A percentile compares a stretch with the other conserved stretches of the same genome.
Conservation (phyloP, 1,140 invertebrate species). For the Hydropsyche tenuis region DNA sequence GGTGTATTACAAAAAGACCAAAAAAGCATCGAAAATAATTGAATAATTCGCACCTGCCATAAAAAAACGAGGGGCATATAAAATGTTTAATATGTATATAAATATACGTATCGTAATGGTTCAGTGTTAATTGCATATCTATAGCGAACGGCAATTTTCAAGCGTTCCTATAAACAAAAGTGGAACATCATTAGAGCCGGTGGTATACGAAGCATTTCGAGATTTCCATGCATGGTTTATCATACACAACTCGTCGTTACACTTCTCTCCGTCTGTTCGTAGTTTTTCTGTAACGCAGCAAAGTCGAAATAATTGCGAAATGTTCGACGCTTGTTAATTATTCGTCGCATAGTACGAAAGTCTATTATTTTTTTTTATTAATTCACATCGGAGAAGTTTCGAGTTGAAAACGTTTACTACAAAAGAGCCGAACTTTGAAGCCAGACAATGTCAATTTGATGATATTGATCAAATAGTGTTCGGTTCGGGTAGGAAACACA, state of each 20-base stretch:
- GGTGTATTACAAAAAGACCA: too few species aligned
- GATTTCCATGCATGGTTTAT: constrained; percentile 27
- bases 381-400: too few species aligned
- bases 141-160: neutral
- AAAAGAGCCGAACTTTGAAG: neutral
- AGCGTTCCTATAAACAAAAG: constrained; percentile 4
- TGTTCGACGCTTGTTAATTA: too few species aligned
- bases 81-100: neutral
- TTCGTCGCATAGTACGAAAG: too few species aligned
- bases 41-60: neutral
- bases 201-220: constrained; percentile 23
- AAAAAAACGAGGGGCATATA: neutral
- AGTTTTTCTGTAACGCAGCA: too few species aligned
- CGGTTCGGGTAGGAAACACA: constrained; percentile 6
- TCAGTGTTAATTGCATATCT: neutral
- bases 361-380: too few species aligned
- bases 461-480: constrained; percentile 32
- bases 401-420: neutral
- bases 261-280: neutral
- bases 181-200: constrained; percentile 10
- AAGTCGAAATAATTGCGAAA: too few species aligned
- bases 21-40: neutral
- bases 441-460: constrained; percentile 25
- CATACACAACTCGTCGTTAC: constrained; percentile 17
- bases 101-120: neutral